A percentile compares a stretch with the other conserved stretches of the same genome.
These are phyloP conservation scores for Oxygymnocypris stewartii DNA, from an alignment of 2,113 vertebrate genomes.

Conservation along the genomic window DNA sequence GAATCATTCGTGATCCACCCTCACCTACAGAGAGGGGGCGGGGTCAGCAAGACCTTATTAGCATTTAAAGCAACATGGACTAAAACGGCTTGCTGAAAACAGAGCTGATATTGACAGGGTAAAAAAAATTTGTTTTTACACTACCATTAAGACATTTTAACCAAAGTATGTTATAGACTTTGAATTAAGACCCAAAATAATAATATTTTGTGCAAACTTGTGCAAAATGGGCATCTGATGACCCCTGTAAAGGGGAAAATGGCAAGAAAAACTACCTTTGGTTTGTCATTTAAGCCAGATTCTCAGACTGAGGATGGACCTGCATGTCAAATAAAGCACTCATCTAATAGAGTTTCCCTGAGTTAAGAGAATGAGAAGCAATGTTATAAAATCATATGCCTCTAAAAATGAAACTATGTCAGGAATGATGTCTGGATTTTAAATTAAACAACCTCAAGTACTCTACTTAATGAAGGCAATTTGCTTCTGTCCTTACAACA, in stretches of 20 bases:
- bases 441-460: conserved; percentile 38
- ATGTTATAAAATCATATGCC: conserved; percentile 8
- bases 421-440: conserved; percentile 23
- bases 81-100: too few relatives aligned
- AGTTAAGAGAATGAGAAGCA: conserved; percentile 24
- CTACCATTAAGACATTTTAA: too few relatives aligned
- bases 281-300: background rate
- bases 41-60: too few relatives aligned
- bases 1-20: too few relatives aligned
- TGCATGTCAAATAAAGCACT: background rate
- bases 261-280: background rate
- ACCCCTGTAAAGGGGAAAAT: background rate
- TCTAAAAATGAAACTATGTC: conserved; percentile 18
- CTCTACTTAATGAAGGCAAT: conserved; percentile 25
- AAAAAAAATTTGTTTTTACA: too few relatives aligned
- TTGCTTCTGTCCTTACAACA: conserved; percentile 36
- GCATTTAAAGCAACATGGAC: too few relatives aligned
- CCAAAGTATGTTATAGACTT: too few relatives aligned
- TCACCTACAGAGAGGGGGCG: too few relatives aligned
- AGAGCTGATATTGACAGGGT: too few relatives aligned
- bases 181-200: too few relatives aligned
- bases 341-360: background rate
- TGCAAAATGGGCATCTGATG: too few relatives aligned
- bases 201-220: too few relatives aligned
- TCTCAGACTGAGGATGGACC: background rate